These are phyloP conservation scores for Nymphalis c-album DNA, from an alignment of 2,888 invertebrate genomes.

Conservation along the genomic window DNA sequence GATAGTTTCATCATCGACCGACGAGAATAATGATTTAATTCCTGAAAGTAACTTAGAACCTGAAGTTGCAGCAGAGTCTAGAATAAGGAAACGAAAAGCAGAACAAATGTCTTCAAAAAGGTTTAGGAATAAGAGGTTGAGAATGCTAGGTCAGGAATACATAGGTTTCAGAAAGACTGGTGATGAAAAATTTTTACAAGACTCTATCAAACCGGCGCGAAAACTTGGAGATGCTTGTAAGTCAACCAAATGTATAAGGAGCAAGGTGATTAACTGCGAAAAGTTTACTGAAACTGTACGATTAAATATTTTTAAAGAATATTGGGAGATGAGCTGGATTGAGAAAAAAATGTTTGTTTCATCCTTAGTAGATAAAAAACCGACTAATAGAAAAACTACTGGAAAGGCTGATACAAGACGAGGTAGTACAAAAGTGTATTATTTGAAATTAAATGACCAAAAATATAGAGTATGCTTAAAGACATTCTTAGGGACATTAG, in stretches of 20 bases:
- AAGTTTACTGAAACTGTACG: conserved; percentile 30
- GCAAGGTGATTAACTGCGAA: conserved; percentile 25
- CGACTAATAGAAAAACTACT: conserved; percentile 13
- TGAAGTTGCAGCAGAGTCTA: conserved; percentile 7
- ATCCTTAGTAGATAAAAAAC: conserved; percentile 16
- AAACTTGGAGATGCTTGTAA: conserved; percentile 20
- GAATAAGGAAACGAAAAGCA: conserved; percentile 11
- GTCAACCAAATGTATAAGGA: conserved; percentile 16
- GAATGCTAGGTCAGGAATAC: not conserved
- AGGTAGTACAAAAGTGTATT: conserved; percentile 1
- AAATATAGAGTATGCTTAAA: conserved; percentile 20
- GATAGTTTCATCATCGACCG: not conserved
- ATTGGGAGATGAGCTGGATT: conserved; percentile 7
- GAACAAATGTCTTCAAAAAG: not conserved
- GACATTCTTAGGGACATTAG: conserved; percentile 9
- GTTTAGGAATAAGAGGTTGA: not conserved
- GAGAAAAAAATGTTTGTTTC: conserved; percentile 8
- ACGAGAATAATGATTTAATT: not conserved
- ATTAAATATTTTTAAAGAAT: conserved; percentile 27
- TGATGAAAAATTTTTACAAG: not conserved
- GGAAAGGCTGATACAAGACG: conserved; percentile 10
- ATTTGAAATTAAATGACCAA: conserved; percentile 15
- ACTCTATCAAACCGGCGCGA: not conserved
- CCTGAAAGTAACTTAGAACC: not conserved
- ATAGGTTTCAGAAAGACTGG: conserved; percentile 1